Evolutionary conservation across 2,888 invertebrate species (phyloP), one percentile per base, ranked within the genome.

Genomic region (Dicroscelio sp.): DNA sequence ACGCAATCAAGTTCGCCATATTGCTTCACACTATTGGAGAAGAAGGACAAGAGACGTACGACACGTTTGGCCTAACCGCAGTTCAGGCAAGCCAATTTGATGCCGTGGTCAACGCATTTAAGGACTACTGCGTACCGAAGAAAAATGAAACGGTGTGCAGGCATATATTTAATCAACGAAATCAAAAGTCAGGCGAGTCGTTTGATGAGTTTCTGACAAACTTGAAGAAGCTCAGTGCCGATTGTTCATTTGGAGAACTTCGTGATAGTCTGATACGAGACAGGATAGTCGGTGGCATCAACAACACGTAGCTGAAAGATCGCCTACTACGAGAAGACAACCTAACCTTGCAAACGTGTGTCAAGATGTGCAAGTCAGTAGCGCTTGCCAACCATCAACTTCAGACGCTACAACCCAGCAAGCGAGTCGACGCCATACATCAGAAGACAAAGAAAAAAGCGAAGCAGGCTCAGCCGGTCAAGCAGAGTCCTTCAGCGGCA

Each of bases 241-340:
- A 86, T 60, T 95, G 92, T 94, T 82, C 60, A 17, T 94, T 95
- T 67, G 93, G 90, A 14, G 35, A 38, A 5, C 76, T 92, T 20
- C 86, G 90, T 79, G 94, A 93, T 31, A 92, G 93, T 60, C 27
- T 93, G 17, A 94, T 94, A 10, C 83, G 87, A 86, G 94, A 94
- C 58, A 60, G 91, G 43, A 92, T 94, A 1, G 88, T 95, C 1
- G 88, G 86, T 60, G 92, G 94, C 8, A 92, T 94, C 6, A 25
- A 23, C 63, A 83, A 93, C 86, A 67, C 65, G n/a, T 33, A 52
- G 12, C 20, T 94, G 17, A 94, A 94, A 65, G 85, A 93, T 79
- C 71, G 91, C 14, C 76, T 94, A 14, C 75, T 95, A 5, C 67
- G 93, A 48, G 93, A 94, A 63, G 85, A 86, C 8, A 86, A 93